phyloP scores from a whole-genome alignment of 2,113 vertebrate species.

The Bubo bubo region DNA sequence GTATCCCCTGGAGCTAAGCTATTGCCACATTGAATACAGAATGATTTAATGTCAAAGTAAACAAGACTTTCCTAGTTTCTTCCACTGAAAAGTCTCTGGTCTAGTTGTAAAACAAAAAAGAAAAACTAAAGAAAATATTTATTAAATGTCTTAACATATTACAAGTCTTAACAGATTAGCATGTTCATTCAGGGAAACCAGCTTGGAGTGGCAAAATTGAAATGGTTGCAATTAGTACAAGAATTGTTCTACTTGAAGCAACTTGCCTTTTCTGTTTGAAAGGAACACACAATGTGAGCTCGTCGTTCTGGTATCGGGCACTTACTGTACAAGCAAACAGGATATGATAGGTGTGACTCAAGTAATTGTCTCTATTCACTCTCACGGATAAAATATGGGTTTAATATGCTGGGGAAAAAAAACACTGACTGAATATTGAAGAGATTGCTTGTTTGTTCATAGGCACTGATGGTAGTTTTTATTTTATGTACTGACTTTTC shows the following conservation, averaged over 20 bases:
- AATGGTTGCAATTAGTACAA: conserved; percentile 31
- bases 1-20: not conserved
- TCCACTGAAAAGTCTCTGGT: not conserved
- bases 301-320: not conserved
- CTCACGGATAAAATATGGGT: not conserved
- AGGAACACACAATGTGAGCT: conserved; percentile 40
- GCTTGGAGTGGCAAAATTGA: conserved; percentile 1
- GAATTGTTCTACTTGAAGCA: conserved; percentile 61
- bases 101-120: conserved; percentile 29
- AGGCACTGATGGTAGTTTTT: not conserved
- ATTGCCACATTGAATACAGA: not conserved
- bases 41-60: conserved; percentile 22
- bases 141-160: not conserved
- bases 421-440: not conserved
- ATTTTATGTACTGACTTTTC: not conserved
- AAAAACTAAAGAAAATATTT: conserved; percentile 4
- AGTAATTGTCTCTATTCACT: conserved; percentile 38
- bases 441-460: not conserved
- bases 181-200: conserved; percentile 1
- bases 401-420: not conserved
- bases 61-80: not conserved
- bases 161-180: conserved; percentile 46
- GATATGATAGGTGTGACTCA: conserved; percentile 58
- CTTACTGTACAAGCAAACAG: conserved; percentile 59
- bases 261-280: conserved; percentile 62